These are phyloP conservation scores for Spinibarbus caldwelli DNA, from an alignment of 2,797 vertebrate genomes.

Conservation along the genomic window DNA sequence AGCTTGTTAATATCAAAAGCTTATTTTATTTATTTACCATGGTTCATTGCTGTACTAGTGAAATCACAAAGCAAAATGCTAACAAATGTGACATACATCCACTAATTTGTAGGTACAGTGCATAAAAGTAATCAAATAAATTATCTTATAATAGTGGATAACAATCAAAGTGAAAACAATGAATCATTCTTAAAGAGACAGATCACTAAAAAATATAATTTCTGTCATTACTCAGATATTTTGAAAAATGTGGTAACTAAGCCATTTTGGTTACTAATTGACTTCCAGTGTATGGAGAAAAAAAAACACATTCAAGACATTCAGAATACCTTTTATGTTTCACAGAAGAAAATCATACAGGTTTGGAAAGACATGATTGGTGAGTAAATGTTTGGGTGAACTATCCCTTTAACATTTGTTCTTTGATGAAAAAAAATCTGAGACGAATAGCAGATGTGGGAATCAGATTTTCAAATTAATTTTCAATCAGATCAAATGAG, in stretches of 20 bases:
- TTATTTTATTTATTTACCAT: background rate
- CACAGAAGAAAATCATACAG: background rate
- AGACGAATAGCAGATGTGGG: background rate
- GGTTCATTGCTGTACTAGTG: background rate
- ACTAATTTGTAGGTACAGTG: too few species aligned
- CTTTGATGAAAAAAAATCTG: background rate
- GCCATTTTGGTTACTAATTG: background rate
- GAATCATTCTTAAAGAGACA: background rate
- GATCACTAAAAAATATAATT: background rate
- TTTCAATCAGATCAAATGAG: background rate
- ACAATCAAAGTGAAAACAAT: background rate
- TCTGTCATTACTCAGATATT: background rate
- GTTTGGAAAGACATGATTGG: background rate
- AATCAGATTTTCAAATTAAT: background rate
- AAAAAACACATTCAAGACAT: background rate
- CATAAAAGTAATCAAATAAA: background rate
- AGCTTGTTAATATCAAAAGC: conserved; percentile 2
- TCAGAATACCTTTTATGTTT: background rate
- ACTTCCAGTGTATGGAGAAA: background rate
- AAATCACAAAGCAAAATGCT: background rate
- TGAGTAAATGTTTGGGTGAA: background rate
- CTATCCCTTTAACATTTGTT: background rate
- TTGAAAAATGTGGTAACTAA: too few species aligned
- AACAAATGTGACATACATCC: background rate
- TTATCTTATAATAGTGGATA: background rate